Evolutionary conservation across 2,888 invertebrate genomes (phyloP), one percentile per base, ranked within the genome.

Genomic region (Gibbula magus): DNA sequence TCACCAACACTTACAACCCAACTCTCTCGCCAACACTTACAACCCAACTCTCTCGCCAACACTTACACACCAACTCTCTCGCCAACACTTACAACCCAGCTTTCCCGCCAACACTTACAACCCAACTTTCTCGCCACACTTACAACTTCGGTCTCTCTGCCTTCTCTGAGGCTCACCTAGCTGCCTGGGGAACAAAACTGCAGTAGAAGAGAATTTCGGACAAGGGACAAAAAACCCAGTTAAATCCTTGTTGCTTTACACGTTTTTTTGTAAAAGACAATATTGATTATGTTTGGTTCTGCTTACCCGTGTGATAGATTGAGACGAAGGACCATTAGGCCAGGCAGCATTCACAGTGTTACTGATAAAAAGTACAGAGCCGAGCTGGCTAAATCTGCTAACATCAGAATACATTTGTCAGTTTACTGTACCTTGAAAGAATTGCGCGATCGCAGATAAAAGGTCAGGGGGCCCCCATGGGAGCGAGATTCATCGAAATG

Each of bases 351-450:
- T 61, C 29, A 25, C 29, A 29, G 61, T 29, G 45, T 45, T 45
- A n/a, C 61, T 25, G 29, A 22, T 61, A 61, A 61, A 61, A 29
- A 61, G 29, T 29, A 25, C 29, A 25, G 29, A 61, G 13, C 61
- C 16, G 29, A 61, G n/a, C 29, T 29, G 29, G 61, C 25, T 61
- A 61, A 61, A 61, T 61, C 61, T 61, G 61, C 61, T 29, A 16
- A 22, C 61, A 61, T 61, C 61, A 61, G 61, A 29, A 61, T 61
- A 61, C 61, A 61, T 61, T 61, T 61, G 61, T 61, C 61, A 61
- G 61, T 61, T 13, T 61, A 29, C 22, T 25, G 29, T 25, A 29
- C 61, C 61, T 61, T 29, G 61, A 29, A 29, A 29, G 29, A 61
- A 29, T 61, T 61, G 20, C 29, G 61, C 25, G 61, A 61, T 61